Conservation (phyloP, 2,113 vertebrate genomes). For the Monopterus albus region DNA sequence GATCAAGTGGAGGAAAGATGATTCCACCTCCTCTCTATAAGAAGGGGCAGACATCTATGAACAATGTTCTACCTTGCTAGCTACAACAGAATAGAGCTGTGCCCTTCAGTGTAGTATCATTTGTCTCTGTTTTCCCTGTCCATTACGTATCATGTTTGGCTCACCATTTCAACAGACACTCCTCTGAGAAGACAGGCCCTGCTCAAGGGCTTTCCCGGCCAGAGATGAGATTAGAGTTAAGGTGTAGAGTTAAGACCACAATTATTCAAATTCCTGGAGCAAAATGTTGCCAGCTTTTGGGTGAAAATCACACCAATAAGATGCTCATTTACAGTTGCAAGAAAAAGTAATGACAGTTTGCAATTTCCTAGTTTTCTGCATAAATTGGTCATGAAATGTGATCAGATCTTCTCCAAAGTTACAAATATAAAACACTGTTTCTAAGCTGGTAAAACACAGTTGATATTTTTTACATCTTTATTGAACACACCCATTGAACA, state of each 20-base stretch:
- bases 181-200: constrained; percentile 42
- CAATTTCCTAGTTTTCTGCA: too few relatives aligned
- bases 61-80: constrained; percentile 45
- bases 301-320: constrained; percentile 31
- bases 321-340: constrained; percentile 37
- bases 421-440: too few relatives aligned
- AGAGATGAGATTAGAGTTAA: constrained; percentile 28
- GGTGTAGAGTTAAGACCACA: constrained; percentile 31
- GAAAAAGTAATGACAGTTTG: too few relatives aligned
- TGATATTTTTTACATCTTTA: too few relatives aligned
- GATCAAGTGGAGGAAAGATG: constrained; percentile 52
- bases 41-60: constrained; percentile 22
- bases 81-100: constrained; percentile 42
- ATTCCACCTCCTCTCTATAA: constrained; percentile 15
- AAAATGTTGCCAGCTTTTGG: constrained; percentile 14
- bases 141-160: constrained; percentile 44
- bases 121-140: constrained; percentile 71
- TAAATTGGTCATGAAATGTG: too few relatives aligned
- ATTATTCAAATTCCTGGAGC: constrained; percentile 21
- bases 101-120: constrained; percentile 66
- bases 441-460: too few relatives aligned
- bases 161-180: constrained; percentile 62
- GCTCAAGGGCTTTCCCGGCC: constrained; percentile 39
- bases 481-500: too few relatives aligned
- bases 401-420: too few relatives aligned